phyloP scores from a whole-genome alignment of 2,797 vertebrate species.

The Eulemur rubriventer region DNA sequence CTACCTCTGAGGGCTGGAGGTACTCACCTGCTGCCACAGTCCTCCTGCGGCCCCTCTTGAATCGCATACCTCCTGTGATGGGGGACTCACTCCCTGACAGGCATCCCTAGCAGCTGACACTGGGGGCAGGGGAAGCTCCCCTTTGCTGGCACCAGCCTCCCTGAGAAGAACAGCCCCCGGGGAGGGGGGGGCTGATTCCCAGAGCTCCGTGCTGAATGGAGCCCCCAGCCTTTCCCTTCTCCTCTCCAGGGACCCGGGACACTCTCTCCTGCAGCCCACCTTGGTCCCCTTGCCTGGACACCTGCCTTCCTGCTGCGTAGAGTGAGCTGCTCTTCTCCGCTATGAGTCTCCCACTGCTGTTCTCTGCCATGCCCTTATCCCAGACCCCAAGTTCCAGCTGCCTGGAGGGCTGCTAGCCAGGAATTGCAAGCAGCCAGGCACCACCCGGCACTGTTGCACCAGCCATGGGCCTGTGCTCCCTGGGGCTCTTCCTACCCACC shows the following conservation, averaged over 20 bases:
- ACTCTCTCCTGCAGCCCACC: background rate
- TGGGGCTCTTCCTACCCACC: background rate
- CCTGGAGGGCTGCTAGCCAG: background rate
- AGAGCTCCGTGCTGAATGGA: background rate
- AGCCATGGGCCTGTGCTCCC: background rate
- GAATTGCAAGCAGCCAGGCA: fast-evolving
- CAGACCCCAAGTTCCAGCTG: background rate
- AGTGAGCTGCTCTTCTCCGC: background rate
- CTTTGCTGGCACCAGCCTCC: no score
- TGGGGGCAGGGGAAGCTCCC: background rate
- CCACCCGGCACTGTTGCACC: no score
- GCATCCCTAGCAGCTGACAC: background rate
- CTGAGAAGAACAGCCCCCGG: background rate
- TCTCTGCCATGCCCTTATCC: background rate
- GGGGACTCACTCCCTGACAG: background rate
- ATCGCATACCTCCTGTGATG: fast-evolving
- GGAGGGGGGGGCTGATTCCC: fast-evolving
- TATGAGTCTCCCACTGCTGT: no score
- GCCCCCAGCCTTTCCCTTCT: background rate
- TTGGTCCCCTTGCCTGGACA: no score
- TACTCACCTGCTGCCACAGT: fast-evolving
- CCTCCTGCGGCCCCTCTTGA: background rate
- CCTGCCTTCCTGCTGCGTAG: background rate
- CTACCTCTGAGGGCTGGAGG: background rate
- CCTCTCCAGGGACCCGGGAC: background rate